A percentile compares a stretch with the other conserved stretches of the same genome.
These are phyloP conservation scores for Diarsia dahlii DNA, from an alignment of 2,888 invertebrate genomes.

Conservation along the genomic window DNA sequence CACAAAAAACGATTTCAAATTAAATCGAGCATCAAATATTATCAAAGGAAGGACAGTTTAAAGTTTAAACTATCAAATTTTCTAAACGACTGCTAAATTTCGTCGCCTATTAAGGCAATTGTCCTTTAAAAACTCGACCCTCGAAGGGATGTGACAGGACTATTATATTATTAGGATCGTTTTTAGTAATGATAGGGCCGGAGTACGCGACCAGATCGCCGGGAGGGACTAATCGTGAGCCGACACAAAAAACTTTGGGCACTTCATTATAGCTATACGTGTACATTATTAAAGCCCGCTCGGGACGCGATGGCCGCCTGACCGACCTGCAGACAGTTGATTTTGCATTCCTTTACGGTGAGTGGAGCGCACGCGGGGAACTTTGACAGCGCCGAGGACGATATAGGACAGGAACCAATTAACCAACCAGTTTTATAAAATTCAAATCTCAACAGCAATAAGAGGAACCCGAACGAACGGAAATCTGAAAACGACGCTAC, in stretches of 20 bases:
- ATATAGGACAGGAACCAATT: constrained; percentile 77
- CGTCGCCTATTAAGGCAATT: constrained; percentile 86
- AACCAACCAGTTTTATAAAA: constrained; percentile 75
- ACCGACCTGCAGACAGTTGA: constrained; percentile 75
- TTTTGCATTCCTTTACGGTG: constrained; percentile 82
- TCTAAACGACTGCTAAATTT: constrained; percentile 86
- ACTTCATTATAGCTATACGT: constrained; percentile 84
- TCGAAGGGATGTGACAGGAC: constrained; percentile 88
- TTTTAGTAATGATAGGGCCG: constrained; percentile 89
- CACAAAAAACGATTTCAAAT: constrained; percentile 68
- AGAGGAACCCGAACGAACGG: constrained; percentile 58
- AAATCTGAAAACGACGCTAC: constrained; percentile 61
- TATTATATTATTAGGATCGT: constrained; percentile 90
- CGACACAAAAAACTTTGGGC: constrained; percentile 85
- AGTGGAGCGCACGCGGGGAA: constrained; percentile 66
- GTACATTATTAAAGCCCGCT: constrained; percentile 68
- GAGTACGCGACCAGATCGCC: constrained; percentile 84
- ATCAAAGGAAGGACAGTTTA: constrained; percentile 29
- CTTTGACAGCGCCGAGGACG: constrained; percentile 65
- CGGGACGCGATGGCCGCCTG: constrained; percentile 59
- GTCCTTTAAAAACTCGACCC: constrained; percentile 85
- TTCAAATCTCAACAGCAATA: constrained; percentile 68
- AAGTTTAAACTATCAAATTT: constrained; percentile 80
- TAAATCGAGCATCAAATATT: constrained; percentile 69
- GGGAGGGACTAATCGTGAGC: constrained; percentile 84